Evolutionary conservation across 2,888 invertebrate species (phyloP).

Genomic region (Drosophila colorata): DNA sequence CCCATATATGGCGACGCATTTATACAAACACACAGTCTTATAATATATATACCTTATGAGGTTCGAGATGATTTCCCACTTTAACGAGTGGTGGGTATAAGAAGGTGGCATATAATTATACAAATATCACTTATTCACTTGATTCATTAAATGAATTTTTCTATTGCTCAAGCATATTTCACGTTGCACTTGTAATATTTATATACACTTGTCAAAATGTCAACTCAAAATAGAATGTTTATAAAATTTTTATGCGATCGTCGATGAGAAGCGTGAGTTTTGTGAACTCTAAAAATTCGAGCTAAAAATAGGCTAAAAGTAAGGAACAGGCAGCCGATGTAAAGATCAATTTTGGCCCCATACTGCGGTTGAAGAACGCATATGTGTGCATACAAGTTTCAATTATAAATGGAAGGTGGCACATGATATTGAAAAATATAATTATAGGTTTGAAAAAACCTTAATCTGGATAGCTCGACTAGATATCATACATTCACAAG

Average conservation of each 20-base stretch:
- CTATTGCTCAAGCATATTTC: conserved; percentile 40
- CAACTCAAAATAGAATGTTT: conserved; percentile 74
- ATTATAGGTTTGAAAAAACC: not conserved
- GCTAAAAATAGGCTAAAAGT: conserved; percentile 38
- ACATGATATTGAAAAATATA: not conserved
- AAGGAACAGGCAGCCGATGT: conserved; percentile 40
- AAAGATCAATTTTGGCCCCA: conserved; percentile 70
- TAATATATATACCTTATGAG: too few species aligned
- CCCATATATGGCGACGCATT: too few species aligned
- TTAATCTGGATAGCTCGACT: too few species aligned
- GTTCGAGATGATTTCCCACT: too few species aligned
- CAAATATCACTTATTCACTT: not conserved
- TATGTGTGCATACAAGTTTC: not conserved
- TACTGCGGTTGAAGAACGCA: conserved; percentile 58
- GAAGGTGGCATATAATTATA: too few species aligned
- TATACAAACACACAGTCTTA: too few species aligned
- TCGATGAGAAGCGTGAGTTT: conserved; percentile 36
- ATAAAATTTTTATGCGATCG: conserved; percentile 62
- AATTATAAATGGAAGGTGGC: conserved; percentile 16
- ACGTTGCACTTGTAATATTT: conserved; percentile 51
- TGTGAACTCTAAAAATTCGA: conserved; percentile 50
- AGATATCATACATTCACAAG: not conserved
- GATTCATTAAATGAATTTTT: conserved; percentile 42
- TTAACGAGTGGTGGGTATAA: too few species aligned
- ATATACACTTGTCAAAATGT: conserved; percentile 75